These are phyloP conservation scores for Gadus chalcogrammus DNA, from an alignment of 2,113 vertebrate species.

Conservation along the genomic window DNA sequence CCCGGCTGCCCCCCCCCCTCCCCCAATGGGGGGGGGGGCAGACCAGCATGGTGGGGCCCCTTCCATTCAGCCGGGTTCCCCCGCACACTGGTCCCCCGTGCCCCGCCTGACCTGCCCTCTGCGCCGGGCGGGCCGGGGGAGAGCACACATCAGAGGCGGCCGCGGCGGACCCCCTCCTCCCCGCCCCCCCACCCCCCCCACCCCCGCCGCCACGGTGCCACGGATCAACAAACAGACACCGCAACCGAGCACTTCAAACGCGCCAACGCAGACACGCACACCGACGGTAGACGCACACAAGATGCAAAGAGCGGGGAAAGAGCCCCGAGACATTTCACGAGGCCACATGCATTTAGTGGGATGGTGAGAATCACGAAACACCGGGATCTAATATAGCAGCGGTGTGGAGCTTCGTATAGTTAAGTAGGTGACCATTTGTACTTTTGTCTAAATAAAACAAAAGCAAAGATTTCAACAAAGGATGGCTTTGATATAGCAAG, in stretches of 20 bases:
- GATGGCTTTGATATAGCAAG: neutral
- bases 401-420: neutral
- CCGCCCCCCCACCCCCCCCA: constrained; percentile 15
- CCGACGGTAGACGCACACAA: neutral
- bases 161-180: constrained; percentile 28
- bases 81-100: constrained; percentile 19
- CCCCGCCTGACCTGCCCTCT: constrained; percentile 65
- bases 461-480: neutral
- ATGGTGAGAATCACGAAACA: too few relatives aligned
- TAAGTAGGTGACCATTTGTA: too few relatives aligned
- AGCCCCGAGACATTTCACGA: neutral
- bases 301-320: neutral
- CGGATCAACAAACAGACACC: constrained; percentile 48
- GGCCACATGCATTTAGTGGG: too few relatives aligned
- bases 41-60: constrained; percentile 50
- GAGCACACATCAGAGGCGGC: constrained; percentile 69
- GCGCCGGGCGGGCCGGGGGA: constrained; percentile 45
- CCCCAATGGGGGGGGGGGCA: constrained; percentile 16
- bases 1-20: too few relatives aligned
- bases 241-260: constrained; percentile 6
- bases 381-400: too few relatives aligned
- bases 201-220: constrained; percentile 53
- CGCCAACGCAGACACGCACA: constrained; percentile 30
- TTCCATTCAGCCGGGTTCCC: constrained; percentile 63
- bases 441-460: constrained; percentile 2